Percentiles rank a stretch among this genome's conserved stretches.
Evolutionary conservation across 2,797 vertebrate species (phyloP).

Genomic region (Manis crassicaudata): DNA sequence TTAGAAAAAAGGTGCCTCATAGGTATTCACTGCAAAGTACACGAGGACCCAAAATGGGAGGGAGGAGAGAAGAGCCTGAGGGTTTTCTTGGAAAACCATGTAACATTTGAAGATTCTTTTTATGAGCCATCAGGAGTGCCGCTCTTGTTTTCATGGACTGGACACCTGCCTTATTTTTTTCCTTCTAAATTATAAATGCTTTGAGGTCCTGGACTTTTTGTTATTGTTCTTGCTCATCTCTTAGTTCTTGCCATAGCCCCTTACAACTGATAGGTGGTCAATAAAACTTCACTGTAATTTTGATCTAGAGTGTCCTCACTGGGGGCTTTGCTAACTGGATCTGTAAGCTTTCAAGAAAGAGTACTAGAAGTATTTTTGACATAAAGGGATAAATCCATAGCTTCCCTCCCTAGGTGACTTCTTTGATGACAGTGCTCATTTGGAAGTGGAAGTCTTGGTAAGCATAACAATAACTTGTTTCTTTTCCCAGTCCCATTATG

Average conservation of each 20-base stretch:
- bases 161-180: not conserved
- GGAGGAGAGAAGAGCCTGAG: not conserved
- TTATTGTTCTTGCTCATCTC: not conserved
- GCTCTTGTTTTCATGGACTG: not conserved
- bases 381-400: not conserved
- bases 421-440: not conserved
- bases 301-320: not conserved
- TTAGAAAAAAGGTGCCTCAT: not conserved
- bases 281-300: not conserved
- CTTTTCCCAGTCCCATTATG: not conserved
- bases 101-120: not conserved
- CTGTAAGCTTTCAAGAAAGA: not conserved
- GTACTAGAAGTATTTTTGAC: not conserved
- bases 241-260: not conserved
- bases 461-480: not conserved
- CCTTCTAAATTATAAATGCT: not conserved
- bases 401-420: not conserved
- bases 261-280: not conserved
- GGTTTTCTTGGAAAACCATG: conserved; percentile 5
- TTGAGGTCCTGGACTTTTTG: not conserved
- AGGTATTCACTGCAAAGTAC: not conserved
- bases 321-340: not conserved
- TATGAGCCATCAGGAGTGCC: not conserved
- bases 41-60: not conserved
- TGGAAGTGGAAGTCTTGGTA: not conserved